Base-by-base conservation (phyloP, 2,888 invertebrate genomes). In the Ectemnius continuus region DNA sequence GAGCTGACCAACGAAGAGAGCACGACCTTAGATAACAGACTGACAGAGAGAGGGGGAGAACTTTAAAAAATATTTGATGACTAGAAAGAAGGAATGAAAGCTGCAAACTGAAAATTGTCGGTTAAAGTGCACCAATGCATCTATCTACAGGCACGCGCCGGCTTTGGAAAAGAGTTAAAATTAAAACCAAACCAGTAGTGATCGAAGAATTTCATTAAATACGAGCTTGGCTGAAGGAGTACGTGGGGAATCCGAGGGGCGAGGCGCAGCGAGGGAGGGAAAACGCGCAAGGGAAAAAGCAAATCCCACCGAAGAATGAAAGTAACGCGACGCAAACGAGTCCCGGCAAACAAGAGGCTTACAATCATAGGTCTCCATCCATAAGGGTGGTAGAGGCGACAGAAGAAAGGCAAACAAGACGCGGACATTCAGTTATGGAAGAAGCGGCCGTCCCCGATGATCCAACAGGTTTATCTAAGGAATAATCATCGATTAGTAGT, bases 191-290 rank as follows among this genome's bases (percentile, higher is more conserved):
- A 11, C 36, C 59, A 68, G 63, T 63, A 72, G 72, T 63, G 72
- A 72, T 71, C 62, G 59, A 63, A 45, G 46, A 72, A 52, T 18
- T 47, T 60, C 0, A 36, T 28, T 16, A 36, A 60, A 60, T 26
- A 20, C 18, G 60, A 60, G 3, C 36, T 60, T 28, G 60, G 36
- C 28, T 8, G 28, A 36, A 36, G 26, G 59, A 59, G 59, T 3
- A 28, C 14, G 26, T 14, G 28, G 14, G 28, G 2, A n/a, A 26
- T 59, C 8, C 14, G 48, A 20, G 20, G 2, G 20, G 20, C 20
- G 20, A 1, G 23, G 20, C 5, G 67, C 5, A n/a, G 28, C 23
- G 23, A 36, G n/a, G 28, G 4, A 11, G 4, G 13, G 20, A 20
- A 23, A 23, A n/a, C n/a, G n/a, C 23, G 13, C 28, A 8, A 45